Base-by-base conservation (phyloP, 1,140 invertebrate species). In the Hylaeus anthracinus region DNA sequence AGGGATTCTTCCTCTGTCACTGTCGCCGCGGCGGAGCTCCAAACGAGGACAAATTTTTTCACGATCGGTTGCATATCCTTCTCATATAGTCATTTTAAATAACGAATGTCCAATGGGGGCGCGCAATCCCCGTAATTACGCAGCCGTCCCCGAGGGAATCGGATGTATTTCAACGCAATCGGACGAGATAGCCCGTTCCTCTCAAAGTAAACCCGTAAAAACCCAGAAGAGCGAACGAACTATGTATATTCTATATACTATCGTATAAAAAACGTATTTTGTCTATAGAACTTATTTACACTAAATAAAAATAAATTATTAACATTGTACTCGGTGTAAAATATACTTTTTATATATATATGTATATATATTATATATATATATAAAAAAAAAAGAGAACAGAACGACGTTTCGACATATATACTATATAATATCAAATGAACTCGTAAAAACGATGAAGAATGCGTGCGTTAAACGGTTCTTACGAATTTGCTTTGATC, bases 241-340 rank as follows among this genome's bases (percentile, higher is more conserved):
- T 72, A 72, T 72, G 60, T 69, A 63, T 64, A 72, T 72, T 65
- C 48, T 72, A 64, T 55, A 70, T 39, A 8, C 51, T 79, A 79
- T 12, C 37, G 70, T 72, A 72, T 79, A 79, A 79, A 78, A 77
- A 72, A 73, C n/a, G 10, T 56, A 65, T 15, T 55, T 72, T 55
- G 48, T 79, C n/a, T 64, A 55, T 79, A 64, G 41, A 79, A 72
- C 77, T 65, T 78, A 78, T 78, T 71, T 79, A 79, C 61, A 73
- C 61, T 79, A 79, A 55, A 63, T 48, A 79, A 79, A 5, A 79
- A 79, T 79, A 79, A 79, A 79, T 79, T 79, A 79, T 79, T 79
- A 79, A 79, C 70, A 79, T 79, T 73, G 43, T 79, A 79, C 51
- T 79, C 10, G 43, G 37, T 72, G 41, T 79, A 79, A 73, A 79